Evolutionary conservation across 2,113 vertebrate species (phyloP), one percentile per base, ranked within the genome.

Genomic region (Catagonus wagneri): DNA sequence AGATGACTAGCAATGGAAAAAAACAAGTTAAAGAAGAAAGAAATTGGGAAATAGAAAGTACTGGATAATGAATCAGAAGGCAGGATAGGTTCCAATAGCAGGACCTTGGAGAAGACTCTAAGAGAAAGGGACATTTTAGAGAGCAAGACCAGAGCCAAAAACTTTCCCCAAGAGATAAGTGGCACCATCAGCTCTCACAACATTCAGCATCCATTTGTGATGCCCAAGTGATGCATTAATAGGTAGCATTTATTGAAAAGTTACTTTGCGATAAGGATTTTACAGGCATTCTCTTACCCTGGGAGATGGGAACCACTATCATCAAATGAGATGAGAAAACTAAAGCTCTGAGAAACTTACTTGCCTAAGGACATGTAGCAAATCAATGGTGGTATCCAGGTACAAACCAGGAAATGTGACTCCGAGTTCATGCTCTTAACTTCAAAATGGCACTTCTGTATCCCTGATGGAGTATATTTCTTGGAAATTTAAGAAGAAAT

Each of bases 1-100:
- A 94, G 68, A 78, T 0, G 22, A 95, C 65, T 65, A 81, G 88
- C 95, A 66, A 94, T 71, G 96, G 96, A 96, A 96, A 96, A 96
- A 91, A 81, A 88, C 63, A 76, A 86, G 54, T 39, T 84, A 81
- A 97, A 93, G 69, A 94, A 97, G 78, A 96, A 87, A 86, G 68
- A 96, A 72, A 89, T 1, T 27, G 10, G 87, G 36, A 14, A 80
- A 71, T 1, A 75, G 19, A 88, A 94, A 54, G 56, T 29, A 39
- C 29, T n/a, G 68, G 17, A 32, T 83, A 36, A 93, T 61, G 44
- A 85, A 60, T 74, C 17, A 52, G 58, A 92, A 96, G 63, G 74
- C 36, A 68, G 65, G 20, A 6, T 15, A 63, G 56, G 44, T 29
- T 86, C 17, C 32, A 87, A 25, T 0, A 66, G 25, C 25, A 74